Evolutionary conservation across 2,888 invertebrate species (phyloP), one percentile per base, ranked within the genome.

Genomic region (Minunthozetes semirufus): DNA sequence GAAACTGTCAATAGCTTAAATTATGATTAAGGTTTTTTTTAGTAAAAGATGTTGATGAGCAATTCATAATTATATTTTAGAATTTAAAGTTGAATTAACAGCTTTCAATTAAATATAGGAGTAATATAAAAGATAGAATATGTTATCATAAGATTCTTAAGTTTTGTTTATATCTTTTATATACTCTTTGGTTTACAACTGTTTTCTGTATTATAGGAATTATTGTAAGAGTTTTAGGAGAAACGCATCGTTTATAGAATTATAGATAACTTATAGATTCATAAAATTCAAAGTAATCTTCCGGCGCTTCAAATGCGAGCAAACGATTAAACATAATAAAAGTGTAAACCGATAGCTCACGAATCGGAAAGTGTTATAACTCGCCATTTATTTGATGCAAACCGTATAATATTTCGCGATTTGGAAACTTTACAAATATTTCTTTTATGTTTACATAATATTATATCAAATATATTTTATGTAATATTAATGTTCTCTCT

Each of bases 201-300:
- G 11, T 42, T 42, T 11, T 42, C 42, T 9, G 11, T 42, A 9
- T 42, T 6, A 9, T 42, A n/a, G n/a, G n/a, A n/a, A n/a, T n/a
- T n/a, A n/a, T n/a, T n/a, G n/a, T n/a, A n/a, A n/a, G 42, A 42
- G 42, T 42, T 42, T 11, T 42, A n/a, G 8, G 15, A 46, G n/a
- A 50, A n/a, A n/a, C 11, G 17, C 8, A 11, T 50, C 17, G n/a
- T 6, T 6, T 50, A 11, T 50, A 29, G n/a, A 63, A 63, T 63
- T 63, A 63, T 63, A 63, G 63, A 33, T 6, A 29, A 63, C 17
- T 63, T 63, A 63, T 63, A 63, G 63, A 63, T 63, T 29, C 63
- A 63, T 63, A 17, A 33, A 63, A 63, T 9, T 63, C 17, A 19
- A 29, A 17, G 5, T 13, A 33, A 63, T 63, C 17, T 8, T 59